Conservation (phyloP, 2,888 invertebrate genomes). For the Spicauda simplicius region DNA sequence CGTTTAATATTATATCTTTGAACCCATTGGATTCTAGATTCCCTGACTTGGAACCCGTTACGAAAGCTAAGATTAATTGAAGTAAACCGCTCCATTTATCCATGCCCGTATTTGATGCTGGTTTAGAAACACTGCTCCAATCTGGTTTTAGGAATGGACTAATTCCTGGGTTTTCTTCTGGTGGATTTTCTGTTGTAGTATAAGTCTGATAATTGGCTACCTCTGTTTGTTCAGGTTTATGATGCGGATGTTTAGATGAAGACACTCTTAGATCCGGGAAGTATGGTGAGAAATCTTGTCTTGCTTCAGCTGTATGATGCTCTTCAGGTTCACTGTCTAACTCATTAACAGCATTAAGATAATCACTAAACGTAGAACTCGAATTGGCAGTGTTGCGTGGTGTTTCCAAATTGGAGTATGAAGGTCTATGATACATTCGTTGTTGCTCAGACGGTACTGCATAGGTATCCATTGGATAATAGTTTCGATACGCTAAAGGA, state of each 20-base stretch:
- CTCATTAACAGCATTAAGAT: slow-evolving; percentile 54
- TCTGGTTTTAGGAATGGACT: slow-evolving; percentile 35
- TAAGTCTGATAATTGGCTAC: slow-evolving; percentile 42
- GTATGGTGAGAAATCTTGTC: background rate
- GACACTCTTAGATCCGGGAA: slow-evolving; percentile 13
- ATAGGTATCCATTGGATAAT: slow-evolving; percentile 28
- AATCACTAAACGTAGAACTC: slow-evolving; percentile 50
- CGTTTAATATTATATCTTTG: slow-evolving; percentile 67
- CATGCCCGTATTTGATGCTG: slow-evolving; percentile 61
- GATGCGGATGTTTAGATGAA: background rate
- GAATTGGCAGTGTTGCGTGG: slow-evolving; percentile 41
- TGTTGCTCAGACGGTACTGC: slow-evolving; percentile 40
- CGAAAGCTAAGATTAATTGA: slow-evolving; percentile 61
- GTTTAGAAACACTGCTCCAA: slow-evolving; percentile 55
- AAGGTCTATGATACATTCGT: slow-evolving; percentile 41
- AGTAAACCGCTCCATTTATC: slow-evolving; percentile 67
- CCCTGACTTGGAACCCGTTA: slow-evolving; percentile 60
- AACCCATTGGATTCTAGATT: slow-evolving; percentile 63
- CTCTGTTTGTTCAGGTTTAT: background rate
- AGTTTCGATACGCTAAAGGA: slow-evolving; percentile 55
- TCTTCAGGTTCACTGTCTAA: slow-evolving; percentile 48
- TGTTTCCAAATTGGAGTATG: slow-evolving; percentile 39
- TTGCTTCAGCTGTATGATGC: slow-evolving; percentile 1
- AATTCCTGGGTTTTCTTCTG: slow-evolving; percentile 2
- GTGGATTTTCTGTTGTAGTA: background rate